A percentile compares a stretch with the other conserved stretches of the same genome.
These are phyloP conservation scores for Mythimna impura DNA, from an alignment of 2,888 invertebrate species.

Conservation along the genomic window DNA sequence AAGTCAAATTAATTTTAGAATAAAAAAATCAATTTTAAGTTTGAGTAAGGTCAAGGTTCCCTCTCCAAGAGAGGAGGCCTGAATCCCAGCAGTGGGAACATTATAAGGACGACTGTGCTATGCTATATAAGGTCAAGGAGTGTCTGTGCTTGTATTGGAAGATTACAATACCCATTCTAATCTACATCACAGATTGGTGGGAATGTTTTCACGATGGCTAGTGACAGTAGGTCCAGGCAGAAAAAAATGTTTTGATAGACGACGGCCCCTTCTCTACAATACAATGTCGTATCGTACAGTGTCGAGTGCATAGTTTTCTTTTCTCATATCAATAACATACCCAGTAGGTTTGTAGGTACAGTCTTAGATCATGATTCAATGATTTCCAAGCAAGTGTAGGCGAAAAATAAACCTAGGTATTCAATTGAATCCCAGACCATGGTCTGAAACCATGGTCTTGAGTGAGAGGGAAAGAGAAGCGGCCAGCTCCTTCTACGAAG, in stretches of 20 bases:
- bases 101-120: too few relatives aligned
- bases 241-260: constrained; percentile 31
- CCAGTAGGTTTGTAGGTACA: neutral
- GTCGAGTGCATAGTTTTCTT: constrained; percentile 13
- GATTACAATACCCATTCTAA: neutral
- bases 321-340: constrained; percentile 13
- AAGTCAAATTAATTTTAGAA: too few relatives aligned
- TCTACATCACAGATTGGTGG: constrained; percentile 6
- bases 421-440: too few relatives aligned
- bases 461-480: too few relatives aligned
- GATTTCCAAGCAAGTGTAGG: constrained; percentile 2
- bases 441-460: too few relatives aligned
- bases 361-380: constrained; percentile 4
- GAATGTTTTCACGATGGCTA: constrained; percentile 36
- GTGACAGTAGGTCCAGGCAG: neutral
- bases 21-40: too few relatives aligned
- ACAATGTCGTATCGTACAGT: neutral
- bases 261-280: neutral
- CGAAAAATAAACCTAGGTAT: neutral
- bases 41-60: too few relatives aligned
- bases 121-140: too few relatives aligned
- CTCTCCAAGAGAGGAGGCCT: too few relatives aligned
- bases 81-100: too few relatives aligned
- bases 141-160: too few relatives aligned
- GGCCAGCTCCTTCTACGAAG: too few relatives aligned